A percentile compares a stretch with the other conserved stretches of the same genome.
Conservation (phyloP, 2,797 vertebrate genomes). For the Melanotaenia nigrans region DNA sequence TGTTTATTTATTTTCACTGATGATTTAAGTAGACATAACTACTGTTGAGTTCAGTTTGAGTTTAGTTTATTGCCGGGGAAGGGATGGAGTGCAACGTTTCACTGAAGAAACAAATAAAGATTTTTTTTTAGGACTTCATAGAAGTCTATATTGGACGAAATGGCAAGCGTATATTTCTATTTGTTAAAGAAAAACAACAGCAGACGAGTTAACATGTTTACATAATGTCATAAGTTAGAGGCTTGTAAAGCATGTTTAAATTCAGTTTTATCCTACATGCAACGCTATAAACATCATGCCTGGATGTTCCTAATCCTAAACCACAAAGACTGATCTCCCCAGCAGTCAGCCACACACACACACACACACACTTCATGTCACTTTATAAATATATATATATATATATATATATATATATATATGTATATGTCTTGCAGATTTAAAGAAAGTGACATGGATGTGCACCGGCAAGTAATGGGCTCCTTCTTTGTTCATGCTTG, state of each 20-base stretch:
- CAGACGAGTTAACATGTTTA: conserved; percentile 3
- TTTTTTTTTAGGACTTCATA: background rate
- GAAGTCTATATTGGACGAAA: background rate
- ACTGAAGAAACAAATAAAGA: background rate
- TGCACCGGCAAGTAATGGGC: background rate
- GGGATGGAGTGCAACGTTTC: conserved; percentile 3
- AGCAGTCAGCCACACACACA: no score
- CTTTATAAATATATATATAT: no score
- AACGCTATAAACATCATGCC: conserved; percentile 12
- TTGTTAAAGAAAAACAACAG: conserved; percentile 17
- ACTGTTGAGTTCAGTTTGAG: background rate
- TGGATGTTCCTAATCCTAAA: conserved; percentile 53
- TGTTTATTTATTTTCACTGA: conserved; percentile 9
- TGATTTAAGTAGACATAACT: conserved; percentile 22
- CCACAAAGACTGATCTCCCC: conserved; percentile 29
- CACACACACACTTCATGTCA: no score
- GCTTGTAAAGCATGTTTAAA: conserved; percentile 11
- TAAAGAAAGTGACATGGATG: background rate
- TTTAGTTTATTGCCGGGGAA: conserved; percentile 1
- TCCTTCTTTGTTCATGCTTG: background rate
- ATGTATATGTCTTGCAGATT: background rate
- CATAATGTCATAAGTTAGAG: background rate
- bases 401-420: no score
- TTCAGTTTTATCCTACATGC: background rate
- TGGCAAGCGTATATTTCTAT: background rate